phyloP scores from a whole-genome alignment of 2,113 vertebrate genomes.

The Canis aureus region DNA sequence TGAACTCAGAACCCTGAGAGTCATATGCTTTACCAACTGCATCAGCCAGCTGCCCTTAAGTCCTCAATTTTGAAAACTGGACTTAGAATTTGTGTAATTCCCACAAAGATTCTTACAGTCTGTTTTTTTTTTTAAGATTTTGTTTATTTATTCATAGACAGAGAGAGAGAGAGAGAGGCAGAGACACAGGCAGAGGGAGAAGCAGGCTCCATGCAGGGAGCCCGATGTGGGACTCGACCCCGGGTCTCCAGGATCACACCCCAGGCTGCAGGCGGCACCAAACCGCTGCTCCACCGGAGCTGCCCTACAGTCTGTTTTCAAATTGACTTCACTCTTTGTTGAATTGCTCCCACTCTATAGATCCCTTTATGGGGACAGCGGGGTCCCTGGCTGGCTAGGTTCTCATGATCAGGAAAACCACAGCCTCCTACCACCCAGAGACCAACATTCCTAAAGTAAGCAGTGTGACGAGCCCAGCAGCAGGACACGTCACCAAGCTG shows the following conservation, averaged over 20 bases:
- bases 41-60: neutral
- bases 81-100: neutral
- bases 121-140: neutral
- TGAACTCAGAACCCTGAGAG: neutral
- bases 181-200: no score
- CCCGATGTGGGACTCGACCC: no score
- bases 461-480: rapidly evolving
- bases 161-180: no score
- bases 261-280: no score
- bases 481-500: neutral
- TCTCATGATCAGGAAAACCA: neutral
- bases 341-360: no score
- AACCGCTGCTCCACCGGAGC: no score
- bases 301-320: neutral
- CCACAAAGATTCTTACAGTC: neutral
- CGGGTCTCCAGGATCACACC: no score
- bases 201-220: no score
- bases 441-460: neutral
- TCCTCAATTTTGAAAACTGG: neutral
- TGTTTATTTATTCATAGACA: no score
- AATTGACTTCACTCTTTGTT: neutral
- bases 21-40: neutral
- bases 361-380: neutral
- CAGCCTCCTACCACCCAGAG: neutral
- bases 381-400: neutral